Evolutionary conservation across 1,140 invertebrate species (phyloP).

Genomic region (Teleopsis dalmanni): DNA sequence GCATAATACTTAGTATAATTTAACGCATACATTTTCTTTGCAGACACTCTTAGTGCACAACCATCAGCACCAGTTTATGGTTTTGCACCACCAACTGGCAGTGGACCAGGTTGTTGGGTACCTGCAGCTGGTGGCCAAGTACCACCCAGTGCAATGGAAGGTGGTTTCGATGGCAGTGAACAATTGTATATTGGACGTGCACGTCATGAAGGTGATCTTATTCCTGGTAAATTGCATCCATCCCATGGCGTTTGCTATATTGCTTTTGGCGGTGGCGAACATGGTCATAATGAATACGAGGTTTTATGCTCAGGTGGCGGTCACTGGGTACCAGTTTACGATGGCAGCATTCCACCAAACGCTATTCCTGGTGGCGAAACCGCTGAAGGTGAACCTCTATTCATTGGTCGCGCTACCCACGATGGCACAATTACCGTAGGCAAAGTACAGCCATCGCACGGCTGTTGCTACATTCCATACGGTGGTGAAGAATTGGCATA

Average conservation of each 20-base stretch:
- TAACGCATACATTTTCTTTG: neutral
- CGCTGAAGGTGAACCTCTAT: slow-evolving; percentile 66
- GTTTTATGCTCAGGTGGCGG: slow-evolving; percentile 54
- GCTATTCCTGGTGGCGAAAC: slow-evolving; percentile 66
- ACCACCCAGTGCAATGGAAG: slow-evolving; percentile 63
- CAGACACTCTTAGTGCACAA: slow-evolving; percentile 18
- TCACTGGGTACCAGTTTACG: slow-evolving; percentile 55
- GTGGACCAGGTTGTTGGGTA: slow-evolving; percentile 54
- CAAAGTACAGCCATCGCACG: slow-evolving; percentile 65
- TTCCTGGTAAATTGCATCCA: slow-evolving; percentile 67
- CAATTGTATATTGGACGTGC: slow-evolving; percentile 66
- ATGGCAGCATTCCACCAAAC: slow-evolving; percentile 59
- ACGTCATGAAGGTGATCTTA: slow-evolving; percentile 61
- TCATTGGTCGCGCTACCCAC: slow-evolving; percentile 59
- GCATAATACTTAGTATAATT: slow-evolving; percentile 5
- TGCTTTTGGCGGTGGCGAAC: slow-evolving; percentile 70
- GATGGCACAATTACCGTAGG: slow-evolving; percentile 60
- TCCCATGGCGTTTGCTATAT: slow-evolving; percentile 68
- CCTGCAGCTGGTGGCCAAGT: slow-evolving; percentile 55
- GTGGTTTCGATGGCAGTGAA: slow-evolving; percentile 64
- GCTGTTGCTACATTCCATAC: slow-evolving; percentile 64
- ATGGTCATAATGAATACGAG: slow-evolving; percentile 66
- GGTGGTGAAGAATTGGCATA: slow-evolving; percentile 62
- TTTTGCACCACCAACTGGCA: slow-evolving; percentile 23
- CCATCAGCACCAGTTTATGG: slow-evolving; percentile 24